A percentile compares a stretch with the other conserved stretches of the same genome.
Conservation (phyloP, 92 coral and sea anemone genomes). For the Parazoanthus atlanticus region DNA sequence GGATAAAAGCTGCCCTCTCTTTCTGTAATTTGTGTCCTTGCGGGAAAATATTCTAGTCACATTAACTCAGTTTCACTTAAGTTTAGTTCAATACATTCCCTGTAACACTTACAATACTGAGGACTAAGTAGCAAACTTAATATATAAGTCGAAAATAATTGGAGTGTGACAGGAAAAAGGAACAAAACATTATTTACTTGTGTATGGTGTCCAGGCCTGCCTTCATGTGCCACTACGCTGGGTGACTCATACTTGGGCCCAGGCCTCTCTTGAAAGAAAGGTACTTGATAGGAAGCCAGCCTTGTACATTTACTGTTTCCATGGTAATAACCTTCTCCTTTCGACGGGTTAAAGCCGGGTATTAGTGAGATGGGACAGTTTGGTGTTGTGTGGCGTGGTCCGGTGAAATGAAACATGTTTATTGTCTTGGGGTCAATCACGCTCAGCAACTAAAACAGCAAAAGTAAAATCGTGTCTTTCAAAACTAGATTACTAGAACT, state of each 20-base stretch:
- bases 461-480: too few relatives aligned
- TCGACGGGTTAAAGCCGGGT: slow-evolving; percentile 83
- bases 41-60: too few relatives aligned
- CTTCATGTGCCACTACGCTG: slow-evolving; percentile 38
- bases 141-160: too few relatives aligned
- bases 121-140: too few relatives aligned
- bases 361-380: slow-evolving; percentile 75
- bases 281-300: slow-evolving; percentile 60
- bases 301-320: slow-evolving; percentile 51
- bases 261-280: slow-evolving; percentile 75
- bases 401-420: slow-evolving; percentile 79
- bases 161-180: too few relatives aligned
- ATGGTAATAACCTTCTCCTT: slow-evolving; percentile 51
- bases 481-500: too few relatives aligned
- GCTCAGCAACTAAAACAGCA: slow-evolving; percentile 63
- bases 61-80: too few relatives aligned
- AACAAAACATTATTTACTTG: slow-evolving; percentile 72
- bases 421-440: slow-evolving; percentile 81
- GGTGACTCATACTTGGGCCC: slow-evolving; percentile 71
- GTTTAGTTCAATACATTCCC: too few relatives aligned
- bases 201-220: slow-evolving; percentile 94
- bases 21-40: too few relatives aligned
- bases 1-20: too few relatives aligned
- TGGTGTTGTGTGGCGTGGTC: slow-evolving; percentile 80
- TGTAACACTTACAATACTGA: too few relatives aligned